Base-by-base conservation (phyloP, 2,113 vertebrate genomes). In the Meriones unguiculatus region DNA sequence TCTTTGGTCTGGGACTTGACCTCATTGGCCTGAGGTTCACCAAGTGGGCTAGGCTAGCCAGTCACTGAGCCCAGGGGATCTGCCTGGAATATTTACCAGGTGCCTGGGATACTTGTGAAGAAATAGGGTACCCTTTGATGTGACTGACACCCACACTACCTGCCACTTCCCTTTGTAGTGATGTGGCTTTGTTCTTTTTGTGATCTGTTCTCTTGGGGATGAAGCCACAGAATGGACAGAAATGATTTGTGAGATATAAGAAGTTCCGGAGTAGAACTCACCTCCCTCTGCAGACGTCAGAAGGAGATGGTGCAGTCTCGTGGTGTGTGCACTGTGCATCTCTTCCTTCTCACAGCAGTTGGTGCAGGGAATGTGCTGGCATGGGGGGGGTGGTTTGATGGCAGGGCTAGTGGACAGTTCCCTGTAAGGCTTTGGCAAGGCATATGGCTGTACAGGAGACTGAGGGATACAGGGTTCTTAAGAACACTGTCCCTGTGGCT, bases 401-500 rank as follows among this genome's bases (percentile, higher is more conserved):
- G 18, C 38, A 28, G 28, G 41, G 64, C 64, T 67, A 30, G 18
- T 46, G 62, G 38, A 35, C 41, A 50, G 41, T 17, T 69, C 15
- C 7, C 64, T 32, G 41, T 7, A 7, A 86, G 30, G 28, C 12
- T 11, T 32, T 50, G 28, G 62, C 17, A 20, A 86, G 25, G 28
- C 3, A 20, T 13, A 2, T 18, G 17, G 1, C 62, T 32, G 28
- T 18, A 5, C 1, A 32, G 6, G 15, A 1, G 28, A 2, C 62
- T 7, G 9, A 50, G 28, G 14, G 82, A 46, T 22, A 28, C 82
- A 17, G 7, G 64, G 57, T 50, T 59, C 41, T 35, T 32, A 20
- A 20, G 28, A 5, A 67, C 2, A 0, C 41, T 86, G 59, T 24
- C 50, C 77, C n/a, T 9, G 12, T 62, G 80, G 35, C 52, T 12